Base-by-base conservation (phyloP, 2,113 vertebrate species). In the Zeus faber region DNA sequence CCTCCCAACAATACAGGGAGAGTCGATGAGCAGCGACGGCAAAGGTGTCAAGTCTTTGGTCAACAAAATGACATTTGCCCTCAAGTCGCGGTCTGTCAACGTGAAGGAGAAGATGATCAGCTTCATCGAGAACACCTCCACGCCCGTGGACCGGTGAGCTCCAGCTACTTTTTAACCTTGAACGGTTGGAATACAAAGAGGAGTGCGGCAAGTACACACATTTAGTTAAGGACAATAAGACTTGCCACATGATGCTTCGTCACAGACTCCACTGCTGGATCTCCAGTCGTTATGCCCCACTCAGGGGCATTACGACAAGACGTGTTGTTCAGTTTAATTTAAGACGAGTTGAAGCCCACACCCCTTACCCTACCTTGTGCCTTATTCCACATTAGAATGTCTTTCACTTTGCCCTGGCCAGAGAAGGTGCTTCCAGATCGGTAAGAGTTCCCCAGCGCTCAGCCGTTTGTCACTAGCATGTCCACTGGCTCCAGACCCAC, bases 41-140 rank as follows among this genome's bases (percentile, higher is more conserved):
- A 95, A 95, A 89, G 94, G 97, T 3, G 92, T 99, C 67, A 99
- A 99, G 77, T 99, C 97, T n/a, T 80, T 99, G 33, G 89, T 98
- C 73, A 99, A 95, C 87, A 99, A 99, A 86, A 99, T 99, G 97
- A 99, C 97, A 0, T 96, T 98, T 83, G 97, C 94, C 67, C 88
- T 98, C 52, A 99, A 97, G 85, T 97, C 96, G 33, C 98, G 93
- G 82, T 98, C 96, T 0, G 97, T 99, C 37, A 99, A 98, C 4
- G 95, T 98, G 23, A 98, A 95, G 77, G 96, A 99, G 87, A 98
- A 98, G 87, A 93, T 99, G 77, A 99, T 99, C 83, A 98, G 94
- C 88, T 99, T 99, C 79, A 99, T 99, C 65, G 97, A 99, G 88
- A 99, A 99, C 61, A 96, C 96, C 11, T 94, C 97, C 22, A 91